Evolutionary conservation across 2,888 invertebrate species (phyloP).

Genomic region (Oligia strigilis): DNA sequence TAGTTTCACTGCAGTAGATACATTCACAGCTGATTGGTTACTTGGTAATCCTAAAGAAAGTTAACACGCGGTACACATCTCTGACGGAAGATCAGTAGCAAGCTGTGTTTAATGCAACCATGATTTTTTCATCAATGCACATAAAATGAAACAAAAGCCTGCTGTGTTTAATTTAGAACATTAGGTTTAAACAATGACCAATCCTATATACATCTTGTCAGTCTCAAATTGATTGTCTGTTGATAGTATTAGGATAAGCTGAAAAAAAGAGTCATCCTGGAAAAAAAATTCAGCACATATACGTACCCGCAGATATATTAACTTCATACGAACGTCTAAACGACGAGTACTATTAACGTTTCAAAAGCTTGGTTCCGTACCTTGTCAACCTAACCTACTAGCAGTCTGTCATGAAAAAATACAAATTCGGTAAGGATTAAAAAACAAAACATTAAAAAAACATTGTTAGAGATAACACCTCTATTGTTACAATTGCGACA

Average conservation of each 20-base stretch:
- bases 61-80: not conserved
- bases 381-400: not conserved
- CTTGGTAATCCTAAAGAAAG: not conserved
- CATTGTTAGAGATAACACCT: not conserved
- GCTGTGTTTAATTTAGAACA: not conserved
- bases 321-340: not conserved
- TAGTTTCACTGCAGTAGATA: not conserved
- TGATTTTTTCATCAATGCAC: not conserved
- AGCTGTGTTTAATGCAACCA: not conserved
- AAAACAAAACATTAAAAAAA: not conserved
- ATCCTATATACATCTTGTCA: not conserved
- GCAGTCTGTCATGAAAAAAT: not conserved
- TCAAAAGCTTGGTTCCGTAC: not conserved
- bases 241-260: not conserved
- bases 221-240: not conserved
- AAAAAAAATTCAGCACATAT: not conserved
- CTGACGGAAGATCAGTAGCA: not conserved
- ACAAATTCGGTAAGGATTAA: not conserved
- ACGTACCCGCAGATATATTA: not conserved
- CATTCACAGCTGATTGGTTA: not conserved
- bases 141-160: too few species aligned
- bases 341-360: not conserved
- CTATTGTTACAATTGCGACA: not conserved
- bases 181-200: not conserved
- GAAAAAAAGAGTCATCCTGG: not conserved